Conservation (phyloP, 2,888 invertebrate species). For the Apamea sordens region DNA sequence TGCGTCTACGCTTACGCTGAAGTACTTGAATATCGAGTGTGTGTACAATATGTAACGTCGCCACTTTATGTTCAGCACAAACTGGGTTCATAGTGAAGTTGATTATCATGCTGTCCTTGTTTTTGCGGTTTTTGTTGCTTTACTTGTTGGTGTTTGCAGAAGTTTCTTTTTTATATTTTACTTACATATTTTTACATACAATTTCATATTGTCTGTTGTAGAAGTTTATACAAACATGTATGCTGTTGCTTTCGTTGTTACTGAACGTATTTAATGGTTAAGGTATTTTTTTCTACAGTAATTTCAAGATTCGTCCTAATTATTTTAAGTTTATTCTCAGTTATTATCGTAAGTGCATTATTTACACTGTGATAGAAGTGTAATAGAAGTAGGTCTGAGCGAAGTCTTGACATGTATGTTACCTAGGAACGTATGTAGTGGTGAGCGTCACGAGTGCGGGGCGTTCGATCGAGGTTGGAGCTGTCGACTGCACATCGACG, state of each 20-base stretch:
- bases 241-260: constrained; percentile 72
- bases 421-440: constrained; percentile 66
- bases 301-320: constrained; percentile 76
- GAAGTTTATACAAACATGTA: constrained; percentile 71
- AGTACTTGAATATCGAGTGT: constrained; percentile 50
- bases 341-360: constrained; percentile 88
- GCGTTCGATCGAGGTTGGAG: constrained; percentile 2
- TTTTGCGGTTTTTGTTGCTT: constrained; percentile 70
- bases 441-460: constrained; percentile 44
- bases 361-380: constrained; percentile 90
- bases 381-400: constrained; percentile 85
- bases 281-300: constrained; percentile 68
- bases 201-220: constrained; percentile 72
- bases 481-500: neutral
- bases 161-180: constrained; percentile 69
- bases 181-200: constrained; percentile 62
- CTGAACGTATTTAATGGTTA: constrained; percentile 62
- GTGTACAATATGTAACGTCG: constrained; percentile 40
- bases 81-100: constrained; percentile 65
- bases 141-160: constrained; percentile 78
- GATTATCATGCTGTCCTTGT: constrained; percentile 64
- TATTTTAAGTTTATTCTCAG: constrained; percentile 77
- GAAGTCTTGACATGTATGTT: constrained; percentile 85
- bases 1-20: constrained; percentile 53
- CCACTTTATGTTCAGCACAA: constrained; percentile 71